Base-by-base conservation (phyloP, 2,113 vertebrate species). In the Solea solea region DNA sequence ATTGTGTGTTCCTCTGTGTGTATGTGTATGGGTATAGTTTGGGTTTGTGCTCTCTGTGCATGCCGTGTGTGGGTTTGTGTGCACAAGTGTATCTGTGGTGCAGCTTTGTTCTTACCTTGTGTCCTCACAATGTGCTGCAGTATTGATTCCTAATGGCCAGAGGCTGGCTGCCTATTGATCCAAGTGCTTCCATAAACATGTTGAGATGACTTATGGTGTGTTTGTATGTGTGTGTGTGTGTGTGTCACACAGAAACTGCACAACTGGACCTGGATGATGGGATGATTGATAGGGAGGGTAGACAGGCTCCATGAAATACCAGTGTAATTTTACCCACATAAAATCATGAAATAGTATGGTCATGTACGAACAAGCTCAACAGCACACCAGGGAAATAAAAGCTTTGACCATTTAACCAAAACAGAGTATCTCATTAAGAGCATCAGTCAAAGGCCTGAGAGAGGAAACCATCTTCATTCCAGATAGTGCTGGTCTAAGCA, bases 81-180 rank as follows among this genome's bases (percentile, higher is more conserved):
- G 34, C 63, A 57, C 72, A 3, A 27, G 54, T 61, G 55, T 76
- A 42, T 77, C 16, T 2, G 2, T 28, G 27, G 14, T 11, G 49
- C 65, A 70, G 61, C 72, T 83, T 83, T 90, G 86, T 82, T 88
- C 73, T 82, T 84, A 67, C 60, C 39, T 68, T 72, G 72, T 84
- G 82, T 81, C 81, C 79, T 87, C 73, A 72, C 64, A 73, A 54
- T 72, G 71, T 89, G 83, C 77, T 74, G 46, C 75, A 71, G 72
- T 79, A 88, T 91, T 74, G 91, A 92, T 87, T 76, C 41, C 69
- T 85, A 78, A 85, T 88, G 78, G 82, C 82, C 83, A 87, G 63
- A 73, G 83, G 87, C 84, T 74, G 74, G 72, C 69, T 81, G 68
- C 72, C 41, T 87, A 90, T 92, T 66, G 87, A 92, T 90, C 86